Base-by-base conservation (phyloP, 2,797 vertebrate species). In the Anabas testudineus region DNA sequence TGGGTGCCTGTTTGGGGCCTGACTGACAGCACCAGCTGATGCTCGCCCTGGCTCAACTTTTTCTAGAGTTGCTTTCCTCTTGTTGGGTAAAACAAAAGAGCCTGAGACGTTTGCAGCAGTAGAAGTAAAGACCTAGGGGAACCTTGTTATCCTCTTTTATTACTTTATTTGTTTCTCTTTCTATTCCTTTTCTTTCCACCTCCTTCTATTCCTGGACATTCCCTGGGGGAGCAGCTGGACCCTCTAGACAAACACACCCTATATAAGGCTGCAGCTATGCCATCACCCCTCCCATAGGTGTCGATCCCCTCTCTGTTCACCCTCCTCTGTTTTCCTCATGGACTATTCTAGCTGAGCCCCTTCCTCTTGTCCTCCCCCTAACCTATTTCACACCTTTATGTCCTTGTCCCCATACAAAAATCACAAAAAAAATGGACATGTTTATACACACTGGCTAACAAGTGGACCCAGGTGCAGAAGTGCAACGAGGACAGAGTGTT, bases 21-120 rank as follows among this genome's bases (percentile, higher is more conserved):
- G 90, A 93, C 21, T 86, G 91, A 91, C 87, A 86, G 90, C 80
- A 67, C 24, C 93, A 92, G 84, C 77, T 93, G 92, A 66, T 13
- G 13, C 68, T 74, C 19, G 51, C 34, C 5, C 3, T 6, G 7
- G 18, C 46, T 48, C 26, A 9, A 30, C 12, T 34, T 18, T 71
- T 79, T 28, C 24, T 34, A 67, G 18, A 46, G 21, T 12, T 0
- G 16, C 52, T 28, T 14, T 65, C 36, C 54, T 60, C 39, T 21
- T 7, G 10, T 28, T 37, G 21, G 7, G n/a, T 15, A 16, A 15
- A 18, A 52, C 26, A 28, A n/a, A 41, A 34, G 67, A 5, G 19
- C 6, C 26, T 47, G 14, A 28, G 43, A 49, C 0, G 3, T 7
- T 41, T 52, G 47, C 19, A 7, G 5, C 14, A 36, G 19, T n/a